Base-by-base conservation (phyloP, 2,797 vertebrate genomes). In the Sebastes kiyomatsui region DNA sequence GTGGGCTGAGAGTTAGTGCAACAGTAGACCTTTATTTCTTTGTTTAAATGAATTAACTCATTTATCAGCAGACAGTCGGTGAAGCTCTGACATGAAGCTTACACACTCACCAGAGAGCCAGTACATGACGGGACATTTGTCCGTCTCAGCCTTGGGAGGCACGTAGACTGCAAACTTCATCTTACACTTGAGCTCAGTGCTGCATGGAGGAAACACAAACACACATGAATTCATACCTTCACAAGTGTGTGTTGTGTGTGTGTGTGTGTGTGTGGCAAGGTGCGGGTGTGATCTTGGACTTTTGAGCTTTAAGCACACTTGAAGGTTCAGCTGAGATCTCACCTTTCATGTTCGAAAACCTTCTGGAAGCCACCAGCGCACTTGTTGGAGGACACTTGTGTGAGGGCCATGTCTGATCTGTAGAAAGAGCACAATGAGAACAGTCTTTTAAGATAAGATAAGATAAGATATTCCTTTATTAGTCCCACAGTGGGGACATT, bases 271-370 rank as follows among this genome's bases (percentile, higher is more conserved):
- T 14, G 38, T 38, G 38, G 1, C 42, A 46, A 46, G 42, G 14
- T 25, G 23, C 1, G 16, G 16, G 14, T 60, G 58, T 61, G 18
- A 56, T n/a, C 27, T 22, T 22, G 4, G 7, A 58, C 49, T 6
- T 35, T 10, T 23, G 8, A 38, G 22, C 25, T 23, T 16, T 23
- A 0, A n/a, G 42, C 32, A 49, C 66, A 35, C 22, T 22, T 59
- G 58, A 46, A 52, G 10, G 18, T 32, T 20, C 6, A n/a, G 35
- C 4, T 0, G 3, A 52, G 3, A 33, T 30, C 68, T 81, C 81
- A 99, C 98, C 98, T 99, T 81, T 98, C 97, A 25, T 99, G 98
- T 86, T 99, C 98, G 79, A 97, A 99, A 16, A 99, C 98, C 87
- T 99, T 99, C 95, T 99, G 98, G 87, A 96, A 96, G 32, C 98